Percentiles rank a stretch among this genome's conserved stretches.
These are phyloP conservation scores for Aphodius sticticus DNA, from an alignment of 2,888 invertebrate genomes.

Conservation along the genomic window DNA sequence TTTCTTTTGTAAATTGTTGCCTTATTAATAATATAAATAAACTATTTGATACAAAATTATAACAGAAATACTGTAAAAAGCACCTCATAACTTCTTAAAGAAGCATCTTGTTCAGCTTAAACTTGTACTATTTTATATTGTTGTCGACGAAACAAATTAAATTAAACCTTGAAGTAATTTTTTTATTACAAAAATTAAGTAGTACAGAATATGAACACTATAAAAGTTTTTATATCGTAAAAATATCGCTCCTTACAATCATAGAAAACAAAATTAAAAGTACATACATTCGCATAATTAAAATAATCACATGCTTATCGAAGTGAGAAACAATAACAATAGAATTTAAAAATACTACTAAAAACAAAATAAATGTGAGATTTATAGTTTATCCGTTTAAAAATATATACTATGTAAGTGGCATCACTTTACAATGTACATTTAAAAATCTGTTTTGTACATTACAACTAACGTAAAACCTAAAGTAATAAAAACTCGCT, in stretches of 20 bases:
- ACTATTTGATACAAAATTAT: too few relatives aligned
- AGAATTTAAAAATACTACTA: background rate
- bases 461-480: background rate
- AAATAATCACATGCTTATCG: background rate
- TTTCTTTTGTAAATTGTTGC: too few relatives aligned
- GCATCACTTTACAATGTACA: slow-evolving; percentile 17
- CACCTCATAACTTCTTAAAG: too few relatives aligned
- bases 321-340: slow-evolving; percentile 4
- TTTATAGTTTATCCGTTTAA: background rate
- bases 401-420: background rate
- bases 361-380: background rate
- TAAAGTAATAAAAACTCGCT: background rate
- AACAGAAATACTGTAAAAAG: too few relatives aligned
- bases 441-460: background rate
- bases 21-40: too few relatives aligned
- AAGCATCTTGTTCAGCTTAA: too few relatives aligned
- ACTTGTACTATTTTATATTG: too few relatives aligned
- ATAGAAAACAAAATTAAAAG: slow-evolving; percentile 4
- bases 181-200: slow-evolving; percentile 7
- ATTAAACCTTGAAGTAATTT: background rate
- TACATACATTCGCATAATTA: background rate
- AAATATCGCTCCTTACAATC: background rate
- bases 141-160: background rate
- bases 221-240: slow-evolving; percentile 10
- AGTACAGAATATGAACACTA: slow-evolving; percentile 23